A percentile compares a stretch with the other conserved stretches of the same genome.
Conservation (phyloP, 2,797 vertebrate species). For the Caiman crocodilus region DNA sequence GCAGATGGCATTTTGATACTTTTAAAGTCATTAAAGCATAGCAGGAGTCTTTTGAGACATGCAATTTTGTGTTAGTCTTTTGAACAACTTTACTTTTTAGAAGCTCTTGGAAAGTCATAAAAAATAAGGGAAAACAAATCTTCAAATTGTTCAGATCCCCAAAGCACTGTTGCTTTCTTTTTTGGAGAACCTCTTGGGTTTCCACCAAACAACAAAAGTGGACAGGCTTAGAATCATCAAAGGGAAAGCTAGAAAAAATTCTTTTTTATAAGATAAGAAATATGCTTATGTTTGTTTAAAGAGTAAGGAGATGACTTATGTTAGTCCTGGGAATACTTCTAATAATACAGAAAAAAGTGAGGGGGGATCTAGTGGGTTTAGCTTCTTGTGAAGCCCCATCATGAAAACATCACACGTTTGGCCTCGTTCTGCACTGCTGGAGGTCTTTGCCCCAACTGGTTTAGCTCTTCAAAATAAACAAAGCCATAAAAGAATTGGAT, state of each 20-base stretch:
- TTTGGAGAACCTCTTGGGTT: slow-evolving; percentile 29
- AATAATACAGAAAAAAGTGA: background rate
- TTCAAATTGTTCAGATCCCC: slow-evolving; percentile 37
- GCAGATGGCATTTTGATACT: slow-evolving; percentile 55
- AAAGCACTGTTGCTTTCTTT: slow-evolving; percentile 7
- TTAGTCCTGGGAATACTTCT: slow-evolving; percentile 24
- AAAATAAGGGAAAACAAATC: slow-evolving; percentile 50
- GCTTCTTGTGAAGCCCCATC: background rate
- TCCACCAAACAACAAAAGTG: slow-evolving; percentile 41
- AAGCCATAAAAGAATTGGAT: background rate
- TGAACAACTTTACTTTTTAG: slow-evolving; percentile 58
- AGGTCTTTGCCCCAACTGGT: background rate
- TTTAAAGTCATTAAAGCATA: slow-evolving; percentile 71
- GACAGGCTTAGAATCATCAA: slow-evolving; percentile 48
- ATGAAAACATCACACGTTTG: background rate
- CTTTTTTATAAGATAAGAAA: slow-evolving; percentile 56
- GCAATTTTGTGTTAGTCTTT: slow-evolving; percentile 64
- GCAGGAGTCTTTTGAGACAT: slow-evolving; percentile 64
- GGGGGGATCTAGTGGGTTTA: background rate
- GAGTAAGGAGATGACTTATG: background rate
- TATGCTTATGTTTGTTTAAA: slow-evolving; percentile 50
- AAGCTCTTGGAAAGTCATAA: slow-evolving; percentile 59
- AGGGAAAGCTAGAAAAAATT: background rate
- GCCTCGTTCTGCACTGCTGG: background rate
- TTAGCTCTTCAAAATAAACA: background rate